Conservation (phyloP, 2,797 vertebrate genomes). For the Sebastes itinus region DNA sequence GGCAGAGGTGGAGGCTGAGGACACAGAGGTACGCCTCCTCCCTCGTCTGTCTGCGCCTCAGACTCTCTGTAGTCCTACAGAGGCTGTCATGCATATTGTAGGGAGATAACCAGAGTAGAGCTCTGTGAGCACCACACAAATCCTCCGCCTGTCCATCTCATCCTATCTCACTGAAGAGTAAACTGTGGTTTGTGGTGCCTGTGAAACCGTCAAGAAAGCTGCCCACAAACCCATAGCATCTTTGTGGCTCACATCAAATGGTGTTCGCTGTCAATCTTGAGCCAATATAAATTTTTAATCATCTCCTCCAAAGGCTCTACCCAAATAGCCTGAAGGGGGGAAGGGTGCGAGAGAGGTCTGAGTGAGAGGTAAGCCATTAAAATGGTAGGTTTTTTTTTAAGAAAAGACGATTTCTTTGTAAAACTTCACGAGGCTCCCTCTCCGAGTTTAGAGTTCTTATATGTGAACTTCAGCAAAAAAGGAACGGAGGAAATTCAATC, state of each 20-base stretch:
- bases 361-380: conserved; percentile 84
- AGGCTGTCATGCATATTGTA: conserved; percentile 76
- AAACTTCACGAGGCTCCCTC: conserved; percentile 75
- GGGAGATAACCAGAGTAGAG: conserved; percentile 70
- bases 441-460: conserved; percentile 70
- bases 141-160: conserved; percentile 72
- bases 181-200: conserved; percentile 77
- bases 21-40: conserved; percentile 79
- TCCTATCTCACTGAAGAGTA: conserved; percentile 77
- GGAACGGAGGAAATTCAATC: conserved; percentile 77
- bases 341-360: conserved; percentile 64
- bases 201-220: conserved; percentile 78
- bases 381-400: conserved; percentile 71
- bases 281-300: conserved; percentile 87
- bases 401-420: conserved; percentile 78
- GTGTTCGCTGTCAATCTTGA: conserved; percentile 86
- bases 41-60: conserved; percentile 39
- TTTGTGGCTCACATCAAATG: conserved; percentile 87
- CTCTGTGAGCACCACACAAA: conserved; percentile 54
- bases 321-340: conserved; percentile 83
- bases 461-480: conserved; percentile 72
- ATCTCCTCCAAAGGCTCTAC: conserved; percentile 82
- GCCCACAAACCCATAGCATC: conserved; percentile 76
- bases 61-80: conserved; percentile 55
- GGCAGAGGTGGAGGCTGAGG: conserved; percentile 79